phyloP scores from a whole-genome alignment of 2,113 vertebrate species.

The Alaudala cheleensis region DNA sequence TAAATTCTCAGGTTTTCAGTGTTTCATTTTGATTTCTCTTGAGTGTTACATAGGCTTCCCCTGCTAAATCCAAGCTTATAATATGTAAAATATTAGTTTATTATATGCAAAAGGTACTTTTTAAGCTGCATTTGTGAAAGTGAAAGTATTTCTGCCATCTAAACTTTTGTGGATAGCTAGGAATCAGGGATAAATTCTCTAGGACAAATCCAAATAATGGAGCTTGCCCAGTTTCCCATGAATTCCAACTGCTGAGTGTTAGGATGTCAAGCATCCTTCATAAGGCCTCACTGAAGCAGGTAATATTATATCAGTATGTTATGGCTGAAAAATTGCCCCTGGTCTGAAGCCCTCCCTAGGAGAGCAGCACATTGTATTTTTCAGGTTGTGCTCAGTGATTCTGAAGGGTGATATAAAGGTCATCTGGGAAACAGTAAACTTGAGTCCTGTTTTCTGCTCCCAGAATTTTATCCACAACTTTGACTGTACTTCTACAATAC shows the following conservation, averaged over 20 bases:
- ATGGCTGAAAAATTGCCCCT: background rate
- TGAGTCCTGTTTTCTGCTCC: background rate
- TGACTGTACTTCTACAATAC: background rate
- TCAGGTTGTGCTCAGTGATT: background rate
- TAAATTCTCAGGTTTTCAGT: background rate
- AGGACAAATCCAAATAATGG: background rate
- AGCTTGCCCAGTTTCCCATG: background rate
- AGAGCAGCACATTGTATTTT: background rate
- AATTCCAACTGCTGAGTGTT: background rate
- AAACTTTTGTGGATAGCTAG: background rate
- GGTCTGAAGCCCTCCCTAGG: background rate
- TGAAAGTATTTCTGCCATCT: background rate
- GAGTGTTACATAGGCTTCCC: background rate
- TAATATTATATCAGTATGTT: background rate
- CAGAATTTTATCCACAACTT: background rate
- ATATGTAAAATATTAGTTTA: background rate
- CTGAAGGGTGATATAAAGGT: background rate
- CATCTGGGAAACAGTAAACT: background rate
- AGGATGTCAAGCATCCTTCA: background rate
- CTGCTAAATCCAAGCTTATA: background rate
- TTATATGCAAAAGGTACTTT: background rate
- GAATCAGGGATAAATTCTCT: background rate
- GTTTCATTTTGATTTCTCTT: background rate
- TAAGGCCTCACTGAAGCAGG: background rate
- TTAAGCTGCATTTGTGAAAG: background rate